phyloP scores from a whole-genome alignment of 2,888 invertebrate genomes.

The Tenthredo notha region DNA sequence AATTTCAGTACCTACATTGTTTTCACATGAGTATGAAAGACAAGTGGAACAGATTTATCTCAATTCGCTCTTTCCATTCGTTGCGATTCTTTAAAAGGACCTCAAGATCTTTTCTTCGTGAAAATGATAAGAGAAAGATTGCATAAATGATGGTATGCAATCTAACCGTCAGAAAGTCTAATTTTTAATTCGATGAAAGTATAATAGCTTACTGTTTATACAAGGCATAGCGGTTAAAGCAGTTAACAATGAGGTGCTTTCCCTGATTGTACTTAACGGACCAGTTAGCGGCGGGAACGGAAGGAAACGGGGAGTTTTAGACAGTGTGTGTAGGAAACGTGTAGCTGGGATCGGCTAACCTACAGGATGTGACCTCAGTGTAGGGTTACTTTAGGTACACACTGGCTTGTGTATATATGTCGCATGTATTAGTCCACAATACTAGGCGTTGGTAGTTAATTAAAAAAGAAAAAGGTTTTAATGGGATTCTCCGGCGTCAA shows the following conservation, averaged over 20 bases:
- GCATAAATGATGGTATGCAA: not conserved
- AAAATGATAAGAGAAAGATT: not conserved
- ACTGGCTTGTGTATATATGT: not conserved
- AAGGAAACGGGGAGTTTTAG: slow-evolving; percentile 4
- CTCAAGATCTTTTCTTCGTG: not conserved
- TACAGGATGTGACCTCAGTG: slow-evolving; percentile 30
- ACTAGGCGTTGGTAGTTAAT: slow-evolving; percentile 38
- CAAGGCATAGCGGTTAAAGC: slow-evolving; percentile 2
- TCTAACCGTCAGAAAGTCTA: too few species aligned
- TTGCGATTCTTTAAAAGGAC: not conserved
- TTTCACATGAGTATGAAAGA: not conserved
- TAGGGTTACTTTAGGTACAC: slow-evolving; percentile 21
- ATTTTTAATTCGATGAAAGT: not conserved
- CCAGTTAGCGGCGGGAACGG: not conserved
- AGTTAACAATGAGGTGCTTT: slow-evolving; percentile 14
- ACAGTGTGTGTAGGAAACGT: not conserved
- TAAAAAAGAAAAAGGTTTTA: slow-evolving; percentile 45
- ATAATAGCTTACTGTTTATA: not conserved
- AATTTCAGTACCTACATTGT: not conserved
- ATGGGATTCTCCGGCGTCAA: slow-evolving; percentile 45
- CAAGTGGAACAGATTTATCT: not conserved
- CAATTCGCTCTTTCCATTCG: not conserved
- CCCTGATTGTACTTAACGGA: slow-evolving; percentile 27
- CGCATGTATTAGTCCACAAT: not conserved
- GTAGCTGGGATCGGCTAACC: slow-evolving; percentile 15